Percentiles rank a stretch among this genome's conserved stretches.
These are phyloP conservation scores for Arctocebus calabarensis DNA, from an alignment of 2,797 vertebrate genomes.

Conservation along the genomic window DNA sequence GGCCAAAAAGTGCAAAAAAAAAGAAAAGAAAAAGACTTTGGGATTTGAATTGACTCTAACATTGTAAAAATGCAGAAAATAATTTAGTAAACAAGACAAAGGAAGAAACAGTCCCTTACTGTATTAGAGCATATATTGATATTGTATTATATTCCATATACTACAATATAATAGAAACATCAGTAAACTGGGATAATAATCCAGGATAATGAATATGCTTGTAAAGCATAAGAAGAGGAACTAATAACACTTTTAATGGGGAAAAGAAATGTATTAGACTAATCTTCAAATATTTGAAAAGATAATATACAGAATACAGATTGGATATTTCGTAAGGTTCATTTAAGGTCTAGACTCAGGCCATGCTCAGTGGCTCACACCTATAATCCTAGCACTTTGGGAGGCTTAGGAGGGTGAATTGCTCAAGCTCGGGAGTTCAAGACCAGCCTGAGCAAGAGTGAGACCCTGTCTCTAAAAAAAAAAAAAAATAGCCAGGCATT, in stretches of 20 bases:
- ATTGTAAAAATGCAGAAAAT: conserved; percentile 62
- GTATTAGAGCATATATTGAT: conserved; percentile 3
- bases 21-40: conserved; percentile 44
- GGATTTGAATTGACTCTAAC: conserved; percentile 26
- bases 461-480: too few species aligned
- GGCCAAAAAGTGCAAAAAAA: too few species aligned
- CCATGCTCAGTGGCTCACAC: too few species aligned
- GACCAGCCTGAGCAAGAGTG: too few species aligned
- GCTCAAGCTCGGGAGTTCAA: too few species aligned
- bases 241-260: background rate
- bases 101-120: background rate
- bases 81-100: conserved; percentile 47
- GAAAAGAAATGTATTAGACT: conserved; percentile 44
- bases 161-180: conserved; percentile 38
- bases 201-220: conserved; percentile 38
- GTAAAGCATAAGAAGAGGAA: background rate
- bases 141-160: background rate
- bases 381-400: too few species aligned
- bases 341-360: conserved; percentile 45
- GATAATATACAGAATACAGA: conserved; percentile 3
- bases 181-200: conserved; percentile 19
- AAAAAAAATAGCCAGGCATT: too few species aligned
- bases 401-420: too few species aligned
- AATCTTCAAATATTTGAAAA: conserved; percentile 35
- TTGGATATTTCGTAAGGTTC: conserved; percentile 3